Percentiles rank a stretch among this genome's conserved stretches.
These are phyloP conservation scores for Microcaecilia unicolor DNA, from an alignment of 2,797 vertebrate species.

Conservation along the genomic window DNA sequence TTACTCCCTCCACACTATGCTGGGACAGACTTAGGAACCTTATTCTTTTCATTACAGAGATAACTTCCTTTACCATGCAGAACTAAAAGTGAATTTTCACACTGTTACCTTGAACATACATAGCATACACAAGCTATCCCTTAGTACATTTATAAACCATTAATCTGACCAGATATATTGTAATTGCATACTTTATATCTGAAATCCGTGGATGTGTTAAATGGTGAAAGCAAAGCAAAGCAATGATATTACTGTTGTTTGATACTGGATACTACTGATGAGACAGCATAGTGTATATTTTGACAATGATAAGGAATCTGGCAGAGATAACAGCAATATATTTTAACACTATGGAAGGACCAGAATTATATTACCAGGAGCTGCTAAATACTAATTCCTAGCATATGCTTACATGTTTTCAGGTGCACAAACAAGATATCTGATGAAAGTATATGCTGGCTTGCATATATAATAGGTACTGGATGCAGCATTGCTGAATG, in stretches of 20 bases:
- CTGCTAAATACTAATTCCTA: too few species aligned
- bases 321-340: too few species aligned
- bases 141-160: conserved; percentile 11
- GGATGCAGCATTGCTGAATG: too few species aligned
- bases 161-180: conserved; percentile 19
- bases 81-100: conserved; percentile 15
- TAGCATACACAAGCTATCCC: conserved; percentile 9
- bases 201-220: conserved; percentile 15
- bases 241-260: not conserved
- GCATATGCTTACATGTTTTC: too few species aligned
- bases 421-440: too few species aligned
- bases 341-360: too few species aligned
- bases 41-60: conserved; percentile 7
- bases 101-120: conserved; percentile 8
- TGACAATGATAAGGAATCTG: too few species aligned
- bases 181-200: conserved; percentile 19
- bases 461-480: too few species aligned
- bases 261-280: too few species aligned
- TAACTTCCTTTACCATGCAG: conserved; percentile 20
- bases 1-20: conserved; percentile 12
- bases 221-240: conserved; percentile 2
- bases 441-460: too few species aligned
- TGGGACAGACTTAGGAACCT: conserved; percentile 21
- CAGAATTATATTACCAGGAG: too few species aligned
- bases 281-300: too few species aligned